Base-by-base conservation (phyloP, 2,797 vertebrate genomes). In the Enoplosus armatus region DNA sequence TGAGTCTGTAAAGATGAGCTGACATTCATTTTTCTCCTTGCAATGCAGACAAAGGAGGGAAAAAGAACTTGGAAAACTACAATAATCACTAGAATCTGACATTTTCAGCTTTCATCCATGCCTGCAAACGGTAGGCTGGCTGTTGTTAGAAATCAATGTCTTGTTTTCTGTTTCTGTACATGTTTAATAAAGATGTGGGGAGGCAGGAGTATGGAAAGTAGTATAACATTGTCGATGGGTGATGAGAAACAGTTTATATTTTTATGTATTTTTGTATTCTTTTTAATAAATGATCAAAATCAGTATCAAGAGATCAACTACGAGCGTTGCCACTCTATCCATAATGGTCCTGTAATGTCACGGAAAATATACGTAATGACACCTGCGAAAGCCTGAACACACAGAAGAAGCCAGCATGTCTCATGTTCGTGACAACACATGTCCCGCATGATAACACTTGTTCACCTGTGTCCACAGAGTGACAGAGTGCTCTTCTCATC, bases 381-480 rank as follows among this genome's bases (percentile, higher is more conserved):
- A 33, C 10, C 55, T 6, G 12, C 10, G 11, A 58, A 47, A 47
- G 45, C 55, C n/a, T n/a, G n/a, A n/a, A n/a, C n/a, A n/a, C n/a
- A n/a, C n/a, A n/a, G n/a, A n/a, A n/a, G n/a, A n/a, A n/a, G n/a
- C n/a, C n/a, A n/a, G n/a, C n/a, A n/a, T n/a, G n/a, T n/a, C n/a
- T n/a, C n/a, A n/a, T n/a, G n/a, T n/a, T n/a, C n/a, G n/a, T n/a
- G n/a, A n/a, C n/a, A n/a, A 18, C 31, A 50, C 37, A 29, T 50
- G 54, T 76, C n/a, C 29, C 16, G 22, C 59, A 56, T 2, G 1
- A 67, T 24, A 68, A 53, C 61, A 47, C 53, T 50, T 27, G 39
- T 62, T 69, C 45, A 72, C 16, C 14, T 31, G 26, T 67, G 53
- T 54, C 51, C 61, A 29, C 56, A 62, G 61, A 54, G 60, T 5